Conservation (phyloP, 2,113 vertebrate genomes). For the Procavia capensis region DNA sequence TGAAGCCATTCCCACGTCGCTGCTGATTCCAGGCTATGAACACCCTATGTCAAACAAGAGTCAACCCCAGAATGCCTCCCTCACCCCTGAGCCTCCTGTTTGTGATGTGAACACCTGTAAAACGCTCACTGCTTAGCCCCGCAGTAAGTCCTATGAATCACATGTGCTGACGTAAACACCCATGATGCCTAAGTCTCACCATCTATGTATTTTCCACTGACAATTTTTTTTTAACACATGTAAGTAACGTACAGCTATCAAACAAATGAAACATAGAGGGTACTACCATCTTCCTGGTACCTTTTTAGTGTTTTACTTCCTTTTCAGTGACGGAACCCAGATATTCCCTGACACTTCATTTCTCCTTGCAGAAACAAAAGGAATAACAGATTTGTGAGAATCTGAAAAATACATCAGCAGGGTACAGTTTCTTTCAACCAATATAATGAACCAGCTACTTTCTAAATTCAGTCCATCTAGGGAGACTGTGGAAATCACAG, state of each 20-base stretch:
- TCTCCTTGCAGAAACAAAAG: too few relatives aligned
- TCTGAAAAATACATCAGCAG: background rate
- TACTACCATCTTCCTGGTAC: rapidly evolving
- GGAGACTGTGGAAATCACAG: too few relatives aligned
- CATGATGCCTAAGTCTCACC: background rate
- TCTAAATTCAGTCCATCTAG: rapidly evolving
- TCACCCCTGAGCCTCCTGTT: background rate
- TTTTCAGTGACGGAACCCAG: rapidly evolving
- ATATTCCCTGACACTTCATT: rapidly evolving
- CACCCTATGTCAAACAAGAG: rapidly evolving
- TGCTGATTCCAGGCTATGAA: background rate
- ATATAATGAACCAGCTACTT: background rate
- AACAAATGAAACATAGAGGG: rapidly evolving
- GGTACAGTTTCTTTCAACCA: rapidly evolving
- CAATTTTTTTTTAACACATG: background rate
- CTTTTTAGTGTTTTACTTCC: rapidly evolving
- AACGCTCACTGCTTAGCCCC: background rate
- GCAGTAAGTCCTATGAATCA: background rate
- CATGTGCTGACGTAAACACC: rapidly evolving
- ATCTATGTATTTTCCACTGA: background rate
- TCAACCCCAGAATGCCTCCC: background rate
- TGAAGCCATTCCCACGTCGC: background rate
- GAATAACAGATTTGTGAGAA: background rate
- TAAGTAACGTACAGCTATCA: background rate
- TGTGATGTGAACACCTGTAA: too few relatives aligned